Base-by-base conservation (phyloP, 2,888 invertebrate species). In the Andrena praecox region DNA sequence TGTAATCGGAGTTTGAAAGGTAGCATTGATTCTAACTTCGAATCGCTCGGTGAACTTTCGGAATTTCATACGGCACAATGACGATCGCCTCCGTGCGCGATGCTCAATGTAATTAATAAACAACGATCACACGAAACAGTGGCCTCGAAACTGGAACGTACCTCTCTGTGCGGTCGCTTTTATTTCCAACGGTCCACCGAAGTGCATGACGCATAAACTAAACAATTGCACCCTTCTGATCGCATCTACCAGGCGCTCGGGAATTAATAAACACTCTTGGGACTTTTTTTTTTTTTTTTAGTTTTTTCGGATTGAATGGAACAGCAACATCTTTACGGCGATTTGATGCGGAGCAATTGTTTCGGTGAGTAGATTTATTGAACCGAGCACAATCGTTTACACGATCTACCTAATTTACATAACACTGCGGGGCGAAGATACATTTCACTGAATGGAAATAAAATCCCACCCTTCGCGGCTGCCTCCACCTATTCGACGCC, bases 1-100 rank as follows among this genome's bases (percentile, higher is more conserved):
- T 67, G 52, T 64, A 33, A 72, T 66, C 48, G 50, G 31, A 72
- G 52, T 72, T 79, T 59, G 48, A 29, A 52, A 75, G 48, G 31
- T 63, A 78, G 27, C 48, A 33, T 62, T 56, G 27, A 24, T 76
- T 64, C 29, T 29, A 42, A 42, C 31, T 60, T 10, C 29, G 48
- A 52, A 56, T 63, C 33, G 16, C 33, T 33, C 6, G 29, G 12
- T 12, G 63, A 75, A 24, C 6, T 16, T 42, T 29, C 33, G 29
- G 2, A 42, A 29, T 8, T 2, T 10, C 2, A 29, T 31, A 12
- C 8, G 2, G 24, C 66, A 54, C 29, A n/a, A 16, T 35, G 31
- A 63, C 24, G 29, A 48, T 42, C 6, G 1, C 16, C 42, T 42
- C 16, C 42, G 16, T 16, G 16, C 42, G 16, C 42, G 5, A 42